Conservation (phyloP, 1,140 invertebrate genomes). For the Drosophila repletoides region DNA sequence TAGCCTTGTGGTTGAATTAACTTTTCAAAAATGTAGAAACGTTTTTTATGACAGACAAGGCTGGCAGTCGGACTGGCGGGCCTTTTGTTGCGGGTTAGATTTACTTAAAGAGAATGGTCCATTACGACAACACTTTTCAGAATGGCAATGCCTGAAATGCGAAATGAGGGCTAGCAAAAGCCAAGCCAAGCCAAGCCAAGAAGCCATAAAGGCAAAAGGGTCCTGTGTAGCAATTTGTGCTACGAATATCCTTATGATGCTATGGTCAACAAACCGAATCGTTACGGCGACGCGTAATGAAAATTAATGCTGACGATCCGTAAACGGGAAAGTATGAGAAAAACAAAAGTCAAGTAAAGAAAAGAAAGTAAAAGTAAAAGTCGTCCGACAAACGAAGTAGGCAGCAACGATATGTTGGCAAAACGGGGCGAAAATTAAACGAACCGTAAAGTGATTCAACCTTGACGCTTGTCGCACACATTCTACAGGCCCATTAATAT, state of each 20-base stretch:
- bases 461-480: constrained; percentile 67
- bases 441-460: constrained; percentile 77
- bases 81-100: constrained; percentile 43
- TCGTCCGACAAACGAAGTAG: constrained; percentile 7
- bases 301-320: constrained; percentile 80
- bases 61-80: constrained; percentile 2
- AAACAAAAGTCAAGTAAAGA: too few relatives aligned
- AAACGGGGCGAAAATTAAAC: constrained; percentile 66
- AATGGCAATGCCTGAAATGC: background rate
- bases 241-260: constrained; percentile 45
- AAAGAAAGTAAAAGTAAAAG: too few relatives aligned
- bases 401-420: constrained; percentile 7
- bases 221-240: constrained; percentile 53
- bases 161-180: constrained; percentile 21
- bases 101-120: constrained; percentile 50
- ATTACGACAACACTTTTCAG: constrained; percentile 31
- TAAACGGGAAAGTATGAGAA: constrained; percentile 54
- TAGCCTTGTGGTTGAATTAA: constrained; percentile 61
- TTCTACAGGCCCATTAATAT: constrained; percentile 43
- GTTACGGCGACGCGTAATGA: constrained; percentile 79
- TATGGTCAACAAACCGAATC: constrained; percentile 76
- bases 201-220: constrained; percentile 39
- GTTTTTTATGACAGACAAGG: constrained; percentile 36
- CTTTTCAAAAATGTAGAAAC: constrained; percentile 36
- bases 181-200: too few relatives aligned